Conservation (phyloP, 2,797 vertebrate genomes). For the Scyliorhinus canicula region DNA sequence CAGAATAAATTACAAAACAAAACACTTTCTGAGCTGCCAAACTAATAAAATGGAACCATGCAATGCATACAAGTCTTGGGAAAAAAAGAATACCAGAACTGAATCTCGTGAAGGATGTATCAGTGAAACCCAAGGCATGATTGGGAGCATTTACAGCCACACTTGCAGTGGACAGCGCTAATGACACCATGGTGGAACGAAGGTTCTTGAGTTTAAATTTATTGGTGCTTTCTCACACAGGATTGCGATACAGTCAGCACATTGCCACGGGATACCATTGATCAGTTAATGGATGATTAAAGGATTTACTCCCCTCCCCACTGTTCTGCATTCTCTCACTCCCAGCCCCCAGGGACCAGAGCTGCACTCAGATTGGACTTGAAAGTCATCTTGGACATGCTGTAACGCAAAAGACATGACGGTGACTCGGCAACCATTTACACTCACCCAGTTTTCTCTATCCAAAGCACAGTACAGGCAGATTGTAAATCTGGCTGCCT, state of each 20-base stretch:
- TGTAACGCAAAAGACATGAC: neutral
- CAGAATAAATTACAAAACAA: conserved; percentile 13
- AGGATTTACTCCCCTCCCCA: neutral
- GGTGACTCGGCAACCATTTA: neutral
- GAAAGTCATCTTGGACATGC: neutral
- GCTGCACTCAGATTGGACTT: neutral
- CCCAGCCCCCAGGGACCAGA: neutral
- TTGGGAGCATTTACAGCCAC: neutral
- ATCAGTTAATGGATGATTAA: neutral
- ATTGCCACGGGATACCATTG: neutral
- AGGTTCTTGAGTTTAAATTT: neutral
- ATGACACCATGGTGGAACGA: neutral
- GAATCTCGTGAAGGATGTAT: neutral
- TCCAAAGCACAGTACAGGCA: neutral
- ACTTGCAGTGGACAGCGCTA: neutral
- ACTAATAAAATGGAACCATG: neutral
- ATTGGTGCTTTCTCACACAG: neutral
- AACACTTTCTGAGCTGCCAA: neutral
- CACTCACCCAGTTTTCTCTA: neutral
- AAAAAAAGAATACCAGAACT: neutral
- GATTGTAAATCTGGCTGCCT: neutral
- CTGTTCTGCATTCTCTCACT: neutral
- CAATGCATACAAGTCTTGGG: neutral
- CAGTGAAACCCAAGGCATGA: neutral
- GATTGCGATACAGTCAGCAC: neutral